These are phyloP conservation scores for Epinotia bilunana DNA, from an alignment of 2,888 invertebrate species.

Conservation along the genomic window DNA sequence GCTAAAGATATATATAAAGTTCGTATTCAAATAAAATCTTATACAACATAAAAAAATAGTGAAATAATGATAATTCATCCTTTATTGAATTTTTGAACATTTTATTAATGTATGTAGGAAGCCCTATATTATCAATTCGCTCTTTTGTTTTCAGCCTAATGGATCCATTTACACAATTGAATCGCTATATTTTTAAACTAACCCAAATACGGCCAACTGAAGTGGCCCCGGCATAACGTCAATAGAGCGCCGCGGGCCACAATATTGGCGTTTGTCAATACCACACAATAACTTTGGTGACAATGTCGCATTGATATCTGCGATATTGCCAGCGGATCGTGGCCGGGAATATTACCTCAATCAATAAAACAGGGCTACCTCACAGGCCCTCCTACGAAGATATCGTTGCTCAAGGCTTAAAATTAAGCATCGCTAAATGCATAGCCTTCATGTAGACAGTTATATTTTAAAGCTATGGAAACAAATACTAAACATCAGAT, in stretches of 20 bases:
- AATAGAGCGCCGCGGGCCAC: background rate
- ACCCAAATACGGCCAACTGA: background rate
- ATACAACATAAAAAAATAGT: no score
- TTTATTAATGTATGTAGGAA: no score
- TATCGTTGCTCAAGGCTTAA: no score
- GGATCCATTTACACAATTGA: background rate
- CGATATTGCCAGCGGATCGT: constrained; percentile 17
- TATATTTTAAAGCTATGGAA: no score
- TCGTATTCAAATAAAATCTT: no score
- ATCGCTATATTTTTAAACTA: background rate
- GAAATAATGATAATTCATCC: no score
- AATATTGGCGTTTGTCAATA: constrained; percentile 34
- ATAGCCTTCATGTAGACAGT: no score
- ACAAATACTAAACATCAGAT: no score
- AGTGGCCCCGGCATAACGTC: background rate
- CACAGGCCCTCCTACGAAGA: background rate
- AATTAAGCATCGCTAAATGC: no score
- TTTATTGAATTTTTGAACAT: no score
- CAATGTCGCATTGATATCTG: constrained; percentile 18
- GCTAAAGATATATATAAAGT: no score
- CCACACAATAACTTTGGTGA: constrained; percentile 7
- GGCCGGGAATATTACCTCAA: constrained; percentile 1
- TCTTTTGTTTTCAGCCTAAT: background rate
- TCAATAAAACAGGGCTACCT: background rate
- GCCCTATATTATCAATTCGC: no score